These are phyloP conservation scores for Aramus guarauna DNA, from an alignment of 2,113 vertebrate genomes.

Conservation along the genomic window DNA sequence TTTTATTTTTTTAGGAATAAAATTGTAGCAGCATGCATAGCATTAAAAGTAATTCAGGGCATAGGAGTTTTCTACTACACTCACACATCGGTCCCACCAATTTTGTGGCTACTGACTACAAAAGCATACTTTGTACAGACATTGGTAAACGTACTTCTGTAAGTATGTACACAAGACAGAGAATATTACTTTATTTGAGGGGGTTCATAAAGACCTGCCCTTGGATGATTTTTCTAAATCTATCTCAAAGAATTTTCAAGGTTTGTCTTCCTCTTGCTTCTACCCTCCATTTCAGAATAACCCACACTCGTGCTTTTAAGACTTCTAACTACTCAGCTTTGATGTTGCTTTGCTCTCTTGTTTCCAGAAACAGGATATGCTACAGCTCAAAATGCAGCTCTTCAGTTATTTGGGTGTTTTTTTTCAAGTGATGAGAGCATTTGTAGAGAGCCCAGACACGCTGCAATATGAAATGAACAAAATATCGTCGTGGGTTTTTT, in stretches of 20 bases:
- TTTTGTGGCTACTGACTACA: not conserved
- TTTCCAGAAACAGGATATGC: not conserved
- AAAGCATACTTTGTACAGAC: not conserved
- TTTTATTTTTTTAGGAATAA: not conserved
- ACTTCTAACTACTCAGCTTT: not conserved
- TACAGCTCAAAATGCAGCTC: not conserved
- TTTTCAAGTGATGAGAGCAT: not conserved
- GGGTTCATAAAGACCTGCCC: not conserved
- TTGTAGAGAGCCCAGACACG: not conserved
- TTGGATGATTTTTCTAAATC: not conserved
- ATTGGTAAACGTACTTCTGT: not conserved
- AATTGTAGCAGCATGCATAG: not conserved
- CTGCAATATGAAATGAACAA: not conserved
- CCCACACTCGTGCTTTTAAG: not conserved
- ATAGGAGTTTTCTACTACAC: not conserved
- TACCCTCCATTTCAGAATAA: not conserved
- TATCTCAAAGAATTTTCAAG: not conserved
- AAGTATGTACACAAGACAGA: not conserved
- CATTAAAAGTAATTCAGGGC: not conserved
- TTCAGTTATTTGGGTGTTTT: not conserved
- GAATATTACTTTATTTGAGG: not conserved
- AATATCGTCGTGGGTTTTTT: not conserved
- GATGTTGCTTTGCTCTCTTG: rapidly evolving
- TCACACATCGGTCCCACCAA: not conserved
- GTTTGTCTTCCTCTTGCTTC: not conserved